Conservation (phyloP, 37 sponge, comb jelly and placozoan genomes). For the Theonella swinhoei region DNA sequence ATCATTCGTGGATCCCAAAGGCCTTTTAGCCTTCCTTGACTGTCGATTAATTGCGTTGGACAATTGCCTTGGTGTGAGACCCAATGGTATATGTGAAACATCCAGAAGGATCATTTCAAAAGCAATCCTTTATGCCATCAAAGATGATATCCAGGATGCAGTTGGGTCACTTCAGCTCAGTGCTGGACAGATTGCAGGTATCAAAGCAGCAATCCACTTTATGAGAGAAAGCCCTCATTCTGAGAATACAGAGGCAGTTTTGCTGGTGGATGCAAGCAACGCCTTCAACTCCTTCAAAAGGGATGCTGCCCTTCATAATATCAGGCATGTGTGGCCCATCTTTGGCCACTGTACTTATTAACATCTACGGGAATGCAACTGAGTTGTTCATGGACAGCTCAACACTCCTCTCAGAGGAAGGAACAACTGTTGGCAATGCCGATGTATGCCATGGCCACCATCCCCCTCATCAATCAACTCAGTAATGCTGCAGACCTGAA, state of each 20-base stretch:
- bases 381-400: neutral
- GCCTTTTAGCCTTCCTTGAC: constrained; percentile 14
- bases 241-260: no score
- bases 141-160: constrained; percentile 23
- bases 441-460: constrained; percentile 38
- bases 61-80: no score
- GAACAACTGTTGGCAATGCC: constrained; percentile 50
- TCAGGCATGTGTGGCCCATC: constrained; percentile 21
- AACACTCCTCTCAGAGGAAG: constrained; percentile 20
- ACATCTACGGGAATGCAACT: constrained; percentile 7
- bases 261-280: no score
- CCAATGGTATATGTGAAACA: constrained; percentile 43
- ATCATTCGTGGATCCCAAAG: constrained; percentile 8
- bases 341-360: neutral
- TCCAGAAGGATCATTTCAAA: constrained; percentile 40
- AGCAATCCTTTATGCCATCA: constrained; percentile 16
- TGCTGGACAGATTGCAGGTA: no score
- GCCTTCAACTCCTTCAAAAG: constrained; percentile 49
- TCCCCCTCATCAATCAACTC: constrained; percentile 26
- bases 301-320: constrained; percentile 46
- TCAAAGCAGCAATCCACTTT: no score
- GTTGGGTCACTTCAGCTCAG: constrained; percentile 53
- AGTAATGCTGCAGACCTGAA: neutral
- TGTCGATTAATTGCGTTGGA: constrained; percentile 36
- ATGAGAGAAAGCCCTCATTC: no score